Percentiles rank a stretch among this genome's conserved stretches.
Conservation (phyloP, 2,888 invertebrate genomes). For the Campoplex capitator region DNA sequence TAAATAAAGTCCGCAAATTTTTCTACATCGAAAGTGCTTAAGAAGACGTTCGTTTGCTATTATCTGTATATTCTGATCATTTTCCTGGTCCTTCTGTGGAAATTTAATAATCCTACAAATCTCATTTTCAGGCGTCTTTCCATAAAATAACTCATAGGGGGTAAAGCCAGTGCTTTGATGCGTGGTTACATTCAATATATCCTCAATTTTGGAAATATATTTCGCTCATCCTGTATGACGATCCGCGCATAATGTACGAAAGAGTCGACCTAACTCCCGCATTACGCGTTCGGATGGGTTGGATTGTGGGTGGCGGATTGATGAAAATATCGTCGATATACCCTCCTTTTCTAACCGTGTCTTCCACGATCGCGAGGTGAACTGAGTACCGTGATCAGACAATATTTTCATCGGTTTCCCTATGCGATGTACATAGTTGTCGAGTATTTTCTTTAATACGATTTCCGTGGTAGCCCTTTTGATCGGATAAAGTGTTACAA, state of each 20-base stretch:
- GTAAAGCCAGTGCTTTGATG: background rate
- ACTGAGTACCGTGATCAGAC: constrained; percentile 33
- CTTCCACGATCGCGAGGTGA: constrained; percentile 6
- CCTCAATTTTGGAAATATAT: constrained; percentile 10
- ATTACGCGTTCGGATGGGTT: constrained; percentile 39
- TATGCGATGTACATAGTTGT: background rate
- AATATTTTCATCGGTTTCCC: constrained; percentile 20
- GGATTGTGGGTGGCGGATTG: constrained; percentile 23
- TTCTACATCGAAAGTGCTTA: background rate
- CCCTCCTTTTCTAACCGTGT: background rate
- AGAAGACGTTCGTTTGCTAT: background rate
- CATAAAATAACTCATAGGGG: background rate
- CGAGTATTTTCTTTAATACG: constrained; percentile 4
- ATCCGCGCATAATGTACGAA: constrained; percentile 24
- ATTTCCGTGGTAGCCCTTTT: background rate
- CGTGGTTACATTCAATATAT: constrained; percentile 8
- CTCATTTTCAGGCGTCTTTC: too few species aligned
- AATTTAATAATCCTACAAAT: background rate
- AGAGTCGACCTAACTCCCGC: constrained; percentile 30
- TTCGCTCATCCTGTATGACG: constrained; percentile 28
- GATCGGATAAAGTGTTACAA: constrained; percentile 17
- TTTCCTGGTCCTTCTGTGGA: background rate
- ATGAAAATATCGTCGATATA: constrained; percentile 5
- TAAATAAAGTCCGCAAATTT: too few species aligned
- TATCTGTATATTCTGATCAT: background rate